These are phyloP conservation scores for Bombus superbus DNA, from an alignment of 1,140 invertebrate species.

Conservation along the genomic window DNA sequence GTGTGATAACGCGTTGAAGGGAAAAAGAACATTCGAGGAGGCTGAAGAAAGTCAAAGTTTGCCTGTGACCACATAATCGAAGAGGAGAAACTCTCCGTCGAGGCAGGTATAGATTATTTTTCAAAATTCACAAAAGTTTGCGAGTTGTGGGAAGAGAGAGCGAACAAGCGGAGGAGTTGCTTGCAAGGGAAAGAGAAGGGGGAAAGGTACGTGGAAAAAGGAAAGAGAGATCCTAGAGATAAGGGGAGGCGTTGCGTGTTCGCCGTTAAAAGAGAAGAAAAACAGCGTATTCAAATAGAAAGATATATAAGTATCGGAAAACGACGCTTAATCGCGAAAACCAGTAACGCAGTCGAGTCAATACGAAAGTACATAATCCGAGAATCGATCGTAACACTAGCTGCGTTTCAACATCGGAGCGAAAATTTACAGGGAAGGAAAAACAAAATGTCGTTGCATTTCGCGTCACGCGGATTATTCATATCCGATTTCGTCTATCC, in stretches of 20 bases:
- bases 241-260: background rate
- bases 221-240: background rate
- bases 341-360: background rate
- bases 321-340: constrained; percentile 13
- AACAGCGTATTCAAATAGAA: background rate
- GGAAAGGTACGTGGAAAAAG: background rate
- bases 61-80: background rate
- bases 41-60: background rate
- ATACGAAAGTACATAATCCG: background rate
- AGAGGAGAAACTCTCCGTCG: background rate
- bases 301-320: background rate
- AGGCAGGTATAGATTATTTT: background rate
- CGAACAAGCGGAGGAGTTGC: background rate
- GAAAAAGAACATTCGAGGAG: no score
- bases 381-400: constrained; percentile 5
- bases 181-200: background rate
- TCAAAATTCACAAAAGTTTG: background rate
- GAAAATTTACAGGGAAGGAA: background rate
- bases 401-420: background rate
- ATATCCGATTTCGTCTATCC: constrained; percentile 29
- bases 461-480: constrained; percentile 15
- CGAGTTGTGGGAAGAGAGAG: background rate
- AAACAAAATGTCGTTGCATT: background rate
- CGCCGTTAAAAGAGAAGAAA: background rate
- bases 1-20: no score